Evolutionary conservation across 1,140 invertebrate species (phyloP), one percentile per base, ranked within the genome.

Genomic region (Drosophila virilis): DNA sequence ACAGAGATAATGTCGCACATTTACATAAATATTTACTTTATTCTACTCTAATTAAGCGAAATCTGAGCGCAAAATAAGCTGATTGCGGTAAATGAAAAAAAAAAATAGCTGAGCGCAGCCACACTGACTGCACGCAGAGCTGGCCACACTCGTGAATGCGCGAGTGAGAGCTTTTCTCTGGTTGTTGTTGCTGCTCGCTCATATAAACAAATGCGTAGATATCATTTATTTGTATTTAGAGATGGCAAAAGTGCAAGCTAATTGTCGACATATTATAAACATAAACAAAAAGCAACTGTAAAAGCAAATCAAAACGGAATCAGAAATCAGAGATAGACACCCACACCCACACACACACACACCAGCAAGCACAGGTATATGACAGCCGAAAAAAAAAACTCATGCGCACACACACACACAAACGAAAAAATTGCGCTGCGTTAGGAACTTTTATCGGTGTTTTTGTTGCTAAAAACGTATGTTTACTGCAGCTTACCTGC

Each of bases 131-230:
- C 17, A 5, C 6, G 28, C 22, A 28, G 3, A 42, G 13, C 45
- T 72, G 61, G 46, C 15, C 62, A 57, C 69, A 45, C 62, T 73
- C 22, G 40, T 38, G 33, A 52, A 55, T 22, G n/a, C 13, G 51
- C 33, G 8, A 45, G 51, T 45, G 54, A 67, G 54, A 58, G 64
- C 64, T 66, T 66, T 38, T 66, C 35, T 10, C 40, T 7, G 15
- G 35, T 68, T 61, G 64, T 40, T 55, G n/a, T 32, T 40, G 33
- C 32, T 35, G 43, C 45, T 59, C 37, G 45, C 50, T 54, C 51
- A 37, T 10, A 83, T 77, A 81, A 85, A 90, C 68, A 82, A 90
- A 90, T 86, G 78, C 78, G 84, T 84, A 89, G 38, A 86, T 74
- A 55, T 70, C 64, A 54, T 55, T 40, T 42, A 43, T 38, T 51